Conservation (phyloP, 2,888 invertebrate genomes). For the Drosophila peninsularis region DNA sequence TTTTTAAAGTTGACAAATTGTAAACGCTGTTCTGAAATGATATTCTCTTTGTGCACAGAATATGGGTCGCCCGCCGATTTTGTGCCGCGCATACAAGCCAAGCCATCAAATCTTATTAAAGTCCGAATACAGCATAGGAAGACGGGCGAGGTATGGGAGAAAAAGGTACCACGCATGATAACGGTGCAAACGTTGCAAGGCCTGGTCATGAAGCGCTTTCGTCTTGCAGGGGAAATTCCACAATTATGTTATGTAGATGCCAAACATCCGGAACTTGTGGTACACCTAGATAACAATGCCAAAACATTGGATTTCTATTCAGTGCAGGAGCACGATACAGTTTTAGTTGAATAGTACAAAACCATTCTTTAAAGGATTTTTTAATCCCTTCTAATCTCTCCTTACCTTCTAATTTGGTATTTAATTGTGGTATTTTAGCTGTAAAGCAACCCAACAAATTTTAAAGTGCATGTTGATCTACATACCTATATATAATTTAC, state of each 20-base stretch:
- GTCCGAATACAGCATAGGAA: slow-evolving; percentile 86
- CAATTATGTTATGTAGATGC: slow-evolving; percentile 86
- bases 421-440: slow-evolving; percentile 61
- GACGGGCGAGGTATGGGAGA: slow-evolving; percentile 86
- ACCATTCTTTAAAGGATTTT: background rate
- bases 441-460: slow-evolving; percentile 26
- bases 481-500: slow-evolving; percentile 2
- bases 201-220: slow-evolving; percentile 91
- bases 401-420: slow-evolving; percentile 33
- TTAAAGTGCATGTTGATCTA: slow-evolving; percentile 23
- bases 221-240: slow-evolving; percentile 83
- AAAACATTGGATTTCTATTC: slow-evolving; percentile 94
- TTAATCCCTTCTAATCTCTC: background rate
- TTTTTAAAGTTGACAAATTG: slow-evolving; percentile 45
- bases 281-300: slow-evolving; percentile 91
- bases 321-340: slow-evolving; percentile 92
- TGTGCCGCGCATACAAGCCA: slow-evolving; percentile 87
- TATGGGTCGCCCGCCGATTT: slow-evolving; percentile 93
- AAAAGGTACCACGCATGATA: slow-evolving; percentile 91
- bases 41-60: slow-evolving; percentile 85
- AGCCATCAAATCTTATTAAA: slow-evolving; percentile 89
- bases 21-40: background rate
- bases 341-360: slow-evolving; percentile 87
- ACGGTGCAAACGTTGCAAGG: slow-evolving; percentile 93
- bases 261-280: slow-evolving; percentile 88